Evolutionary conservation across 1,140 invertebrate species (phyloP).

Genomic region (Bombus pascuorum): DNA sequence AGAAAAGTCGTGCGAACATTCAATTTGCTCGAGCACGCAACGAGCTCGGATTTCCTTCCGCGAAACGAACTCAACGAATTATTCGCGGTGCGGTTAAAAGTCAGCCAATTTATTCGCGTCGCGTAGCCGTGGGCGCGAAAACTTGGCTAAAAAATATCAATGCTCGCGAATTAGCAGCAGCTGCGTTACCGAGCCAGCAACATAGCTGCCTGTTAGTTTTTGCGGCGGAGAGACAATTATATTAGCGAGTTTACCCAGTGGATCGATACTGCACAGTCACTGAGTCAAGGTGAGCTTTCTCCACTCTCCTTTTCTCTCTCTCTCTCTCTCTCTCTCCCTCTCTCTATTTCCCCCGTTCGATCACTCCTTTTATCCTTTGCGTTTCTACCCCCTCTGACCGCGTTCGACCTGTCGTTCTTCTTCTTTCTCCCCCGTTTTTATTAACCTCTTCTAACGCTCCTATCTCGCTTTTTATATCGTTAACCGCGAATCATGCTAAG

Average conservation of each 20-base stretch:
- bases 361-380: neutral
- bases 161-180: neutral
- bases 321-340: neutral
- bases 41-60: neutral
- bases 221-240: conserved; percentile 53
- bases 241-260: conserved; percentile 55
- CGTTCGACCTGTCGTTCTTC: neutral
- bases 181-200: conserved; percentile 7
- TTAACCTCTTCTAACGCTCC: neutral
- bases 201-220: conserved; percentile 41
- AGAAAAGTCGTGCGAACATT: neutral
- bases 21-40: neutral
- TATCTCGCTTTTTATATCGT: neutral
- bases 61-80: neutral
- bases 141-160: neutral
- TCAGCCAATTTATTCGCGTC: conserved; percentile 1
- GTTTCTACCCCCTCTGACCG: neutral
- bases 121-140: neutral
- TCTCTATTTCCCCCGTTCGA: neutral
- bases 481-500: neutral
- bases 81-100: neutral
- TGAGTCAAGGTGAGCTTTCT: conserved; percentile 55
- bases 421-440: neutral
- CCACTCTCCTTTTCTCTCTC: conserved; percentile 18
- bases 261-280: conserved; percentile 60